Conservation (phyloP, 2,797 vertebrate genomes). For the Dipus sagitta region DNA sequence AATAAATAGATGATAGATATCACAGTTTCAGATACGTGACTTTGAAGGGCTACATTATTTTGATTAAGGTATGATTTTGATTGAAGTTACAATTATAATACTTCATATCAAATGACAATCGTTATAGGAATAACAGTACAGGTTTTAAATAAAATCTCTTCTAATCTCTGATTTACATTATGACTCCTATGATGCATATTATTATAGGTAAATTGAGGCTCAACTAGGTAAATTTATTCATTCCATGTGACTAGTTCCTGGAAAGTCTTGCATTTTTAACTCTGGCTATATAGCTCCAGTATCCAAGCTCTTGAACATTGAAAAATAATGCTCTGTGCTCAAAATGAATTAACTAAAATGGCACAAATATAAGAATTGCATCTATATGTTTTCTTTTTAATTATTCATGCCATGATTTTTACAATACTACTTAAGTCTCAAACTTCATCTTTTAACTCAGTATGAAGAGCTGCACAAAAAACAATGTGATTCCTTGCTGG, state of each 20-base stretch:
- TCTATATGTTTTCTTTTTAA: background rate
- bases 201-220: background rate
- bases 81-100: background rate
- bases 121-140: background rate
- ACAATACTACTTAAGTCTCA: background rate
- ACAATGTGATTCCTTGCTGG: background rate
- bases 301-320: background rate
- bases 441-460: background rate
- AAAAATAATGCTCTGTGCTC: background rate
- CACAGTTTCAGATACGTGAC: background rate
- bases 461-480: background rate
- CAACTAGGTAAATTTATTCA: background rate
- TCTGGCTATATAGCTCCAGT: background rate
- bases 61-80: background rate
- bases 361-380: background rate
- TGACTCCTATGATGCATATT: background rate
- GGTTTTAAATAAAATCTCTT: background rate
- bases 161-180: background rate
- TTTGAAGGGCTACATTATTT: background rate
- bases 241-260: background rate
- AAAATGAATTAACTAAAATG: background rate
- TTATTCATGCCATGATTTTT: background rate
- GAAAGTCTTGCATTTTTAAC: background rate
- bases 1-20: too few relatives aligned
- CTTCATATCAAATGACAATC: background rate